Evolutionary conservation across 1,140 invertebrate genomes (phyloP).

Genomic region (Drosophila burlai): DNA sequence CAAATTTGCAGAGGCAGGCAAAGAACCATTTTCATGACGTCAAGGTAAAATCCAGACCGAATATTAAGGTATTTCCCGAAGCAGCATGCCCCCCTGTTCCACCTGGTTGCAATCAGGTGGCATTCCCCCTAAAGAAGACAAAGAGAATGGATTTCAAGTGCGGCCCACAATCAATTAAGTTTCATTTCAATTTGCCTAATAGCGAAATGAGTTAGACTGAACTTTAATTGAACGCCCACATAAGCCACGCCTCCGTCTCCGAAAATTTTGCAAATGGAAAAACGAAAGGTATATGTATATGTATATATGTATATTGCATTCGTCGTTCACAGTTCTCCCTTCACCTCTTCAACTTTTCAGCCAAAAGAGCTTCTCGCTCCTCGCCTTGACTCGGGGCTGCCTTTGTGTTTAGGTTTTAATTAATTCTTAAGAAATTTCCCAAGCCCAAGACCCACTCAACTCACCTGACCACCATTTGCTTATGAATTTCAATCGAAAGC

Average conservation of each 20-base stretch:
- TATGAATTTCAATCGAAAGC: constrained; percentile 40
- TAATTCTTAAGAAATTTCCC: constrained; percentile 68
- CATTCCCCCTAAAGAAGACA: background rate
- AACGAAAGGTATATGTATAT: background rate
- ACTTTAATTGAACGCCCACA: constrained; percentile 57
- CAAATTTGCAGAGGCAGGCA: background rate
- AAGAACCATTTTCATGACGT: constrained; percentile 11
- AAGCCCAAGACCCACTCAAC: background rate
- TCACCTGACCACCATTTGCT: constrained; percentile 40
- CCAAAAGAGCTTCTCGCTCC: constrained; percentile 10
- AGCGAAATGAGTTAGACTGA: constrained; percentile 49
- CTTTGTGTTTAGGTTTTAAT: constrained; percentile 72
- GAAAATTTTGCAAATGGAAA: constrained; percentile 16
- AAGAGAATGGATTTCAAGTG: constrained; percentile 21
- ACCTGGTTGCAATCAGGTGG: constrained; percentile 24
- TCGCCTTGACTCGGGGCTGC: constrained; percentile 13
- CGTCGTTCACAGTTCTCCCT: background rate
- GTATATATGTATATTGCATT: constrained; percentile 26
- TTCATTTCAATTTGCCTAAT: constrained; percentile 56
- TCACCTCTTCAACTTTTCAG: background rate
- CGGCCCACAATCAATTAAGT: constrained; percentile 66
- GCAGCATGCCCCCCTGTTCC: too few species aligned
- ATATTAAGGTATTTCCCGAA: constrained; percentile 8
- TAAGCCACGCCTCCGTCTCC: constrained; percentile 2
- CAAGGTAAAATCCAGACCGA: constrained; percentile 6